phyloP scores from a whole-genome alignment of 2,797 vertebrate species.

The Threskiornis aethiopicus region DNA sequence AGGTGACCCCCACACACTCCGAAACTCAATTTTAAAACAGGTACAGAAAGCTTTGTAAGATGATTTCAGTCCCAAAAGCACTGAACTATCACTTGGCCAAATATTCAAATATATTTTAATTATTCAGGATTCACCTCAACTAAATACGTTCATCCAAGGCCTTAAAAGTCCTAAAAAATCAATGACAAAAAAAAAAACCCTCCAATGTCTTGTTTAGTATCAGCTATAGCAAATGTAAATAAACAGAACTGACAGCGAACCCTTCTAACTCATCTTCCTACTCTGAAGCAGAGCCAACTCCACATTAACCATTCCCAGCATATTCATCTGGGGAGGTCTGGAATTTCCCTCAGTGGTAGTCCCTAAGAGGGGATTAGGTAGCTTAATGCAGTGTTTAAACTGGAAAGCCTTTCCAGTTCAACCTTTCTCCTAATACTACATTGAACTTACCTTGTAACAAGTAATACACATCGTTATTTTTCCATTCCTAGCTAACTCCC shows the following conservation, averaged over 20 bases:
- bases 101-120: neutral
- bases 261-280: neutral
- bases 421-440: neutral
- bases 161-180: neutral
- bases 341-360: neutral
- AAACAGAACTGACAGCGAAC: neutral
- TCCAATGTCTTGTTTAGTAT: neutral
- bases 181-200: rapidly evolving
- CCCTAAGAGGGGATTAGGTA: neutral
- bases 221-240: neutral
- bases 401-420: neutral
- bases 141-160: neutral
- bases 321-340: neutral
- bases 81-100: neutral
- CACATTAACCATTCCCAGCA: neutral
- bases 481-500: neutral
- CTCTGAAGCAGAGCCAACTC: neutral
- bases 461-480: neutral
- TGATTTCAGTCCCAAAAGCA: neutral
- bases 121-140: neutral
- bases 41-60: neutral
- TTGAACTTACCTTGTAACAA: neutral
- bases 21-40: neutral
- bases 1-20: neutral
- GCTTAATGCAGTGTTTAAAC: neutral